phyloP scores from a whole-genome alignment of 1,140 invertebrate species.

The Lasioglossum baleicum region DNA sequence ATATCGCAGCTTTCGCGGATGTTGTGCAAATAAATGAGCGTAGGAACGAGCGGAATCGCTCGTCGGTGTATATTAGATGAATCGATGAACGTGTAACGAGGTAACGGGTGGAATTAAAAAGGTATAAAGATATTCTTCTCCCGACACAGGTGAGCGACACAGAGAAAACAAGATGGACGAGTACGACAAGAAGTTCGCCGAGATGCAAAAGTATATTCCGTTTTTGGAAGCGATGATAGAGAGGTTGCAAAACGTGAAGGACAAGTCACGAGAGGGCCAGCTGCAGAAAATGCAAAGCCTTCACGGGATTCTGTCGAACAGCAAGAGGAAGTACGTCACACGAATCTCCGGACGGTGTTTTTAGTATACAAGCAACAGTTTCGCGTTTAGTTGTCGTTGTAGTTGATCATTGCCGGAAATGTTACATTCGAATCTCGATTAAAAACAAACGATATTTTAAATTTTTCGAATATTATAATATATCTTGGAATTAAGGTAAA shows the following conservation, averaged over 20 bases:
- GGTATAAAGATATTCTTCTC: slow-evolving; percentile 59
- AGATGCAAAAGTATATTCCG: slow-evolving; percentile 85
- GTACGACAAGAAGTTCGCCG: slow-evolving; percentile 82
- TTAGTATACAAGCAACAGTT: too few species aligned
- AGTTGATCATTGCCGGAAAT: background rate
- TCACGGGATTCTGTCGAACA: slow-evolving; percentile 82
- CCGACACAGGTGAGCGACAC: slow-evolving; percentile 54
- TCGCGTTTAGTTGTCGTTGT: too few species aligned
- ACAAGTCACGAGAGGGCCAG: slow-evolving; percentile 81
- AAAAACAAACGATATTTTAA: background rate
- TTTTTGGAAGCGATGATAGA: slow-evolving; percentile 84
- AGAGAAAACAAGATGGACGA: slow-evolving; percentile 71
- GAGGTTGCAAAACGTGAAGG: slow-evolving; percentile 80
- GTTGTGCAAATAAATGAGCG: too few species aligned
- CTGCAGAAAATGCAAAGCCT: slow-evolving; percentile 83
- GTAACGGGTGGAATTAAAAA: background rate
- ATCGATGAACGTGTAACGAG: too few species aligned
- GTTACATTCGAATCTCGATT: slow-evolving; percentile 9
- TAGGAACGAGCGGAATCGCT: too few species aligned
- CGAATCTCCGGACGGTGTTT: background rate
- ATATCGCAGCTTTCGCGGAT: too few species aligned
- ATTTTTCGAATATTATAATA: too few species aligned
- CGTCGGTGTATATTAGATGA: too few species aligned
- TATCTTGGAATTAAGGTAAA: background rate
- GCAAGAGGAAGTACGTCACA: slow-evolving; percentile 81